Conservation (phyloP, 1,140 invertebrate genomes). For the Yoshiicerus persimilis region DNA sequence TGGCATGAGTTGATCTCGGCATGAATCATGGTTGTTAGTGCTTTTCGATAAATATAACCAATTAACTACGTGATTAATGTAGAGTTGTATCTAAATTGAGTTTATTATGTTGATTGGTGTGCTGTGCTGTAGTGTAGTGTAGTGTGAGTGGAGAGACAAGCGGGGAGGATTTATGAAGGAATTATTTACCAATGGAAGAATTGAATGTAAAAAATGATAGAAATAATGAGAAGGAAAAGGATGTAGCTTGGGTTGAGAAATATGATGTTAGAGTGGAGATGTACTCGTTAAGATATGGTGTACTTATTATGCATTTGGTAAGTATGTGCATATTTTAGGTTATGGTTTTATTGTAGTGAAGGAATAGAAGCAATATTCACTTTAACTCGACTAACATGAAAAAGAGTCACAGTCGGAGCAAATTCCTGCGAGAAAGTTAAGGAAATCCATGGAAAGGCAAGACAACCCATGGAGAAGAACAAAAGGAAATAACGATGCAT, state of each 20-base stretch:
- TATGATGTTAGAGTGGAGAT: no score
- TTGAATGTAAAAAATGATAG: no score
- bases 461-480: slow-evolving; percentile 12
- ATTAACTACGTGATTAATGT: not conserved
- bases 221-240: no score
- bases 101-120: no score
- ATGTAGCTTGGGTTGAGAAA: no score
- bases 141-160: no score
- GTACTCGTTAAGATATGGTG: not conserved
- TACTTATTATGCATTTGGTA: not conserved
- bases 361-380: not conserved
- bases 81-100: not conserved
- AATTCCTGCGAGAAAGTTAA: not conserved
- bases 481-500: slow-evolving; percentile 32
- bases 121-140: no score
- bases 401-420: not conserved
- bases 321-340: not conserved
- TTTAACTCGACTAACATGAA: not conserved
- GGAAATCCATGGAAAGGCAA: not conserved
- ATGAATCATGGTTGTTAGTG: not conserved
- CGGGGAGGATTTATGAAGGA: no score
- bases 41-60: not conserved
- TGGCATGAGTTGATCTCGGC: no score
- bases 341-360: not conserved
- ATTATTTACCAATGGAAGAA: no score